Base-by-base conservation (phyloP, 2,888 invertebrate genomes). In the Elysia crispata region DNA sequence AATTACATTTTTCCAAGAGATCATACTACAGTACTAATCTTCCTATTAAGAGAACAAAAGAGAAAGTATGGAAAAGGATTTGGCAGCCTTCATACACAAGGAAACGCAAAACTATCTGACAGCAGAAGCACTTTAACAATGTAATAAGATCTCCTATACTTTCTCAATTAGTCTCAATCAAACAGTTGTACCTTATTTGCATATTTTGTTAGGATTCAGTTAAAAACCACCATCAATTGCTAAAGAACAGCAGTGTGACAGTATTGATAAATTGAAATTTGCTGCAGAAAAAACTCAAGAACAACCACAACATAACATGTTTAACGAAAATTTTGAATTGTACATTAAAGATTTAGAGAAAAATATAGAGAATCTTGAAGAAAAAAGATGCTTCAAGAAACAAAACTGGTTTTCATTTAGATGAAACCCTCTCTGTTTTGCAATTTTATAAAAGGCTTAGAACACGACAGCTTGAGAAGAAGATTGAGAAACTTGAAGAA, bases 151-250 rank as follows among this genome's bases (percentile, higher is more conserved):
- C n/a, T n/a, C n/a, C n/a, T n/a, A n/a, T 15, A 66, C 25, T 15
- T 13, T 66, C 25, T 13, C 23, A 28, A 66, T 66, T 5, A 18
- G 28, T 30, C 66, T 66, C 23, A 66, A 13, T 28, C 66, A 66
- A 66, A 66, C 66, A 66, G 66, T 25, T 66, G 66, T 66, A 18
- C 66, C 66, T 18, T 66, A 66, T 25, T 66, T 66, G 25, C 66
- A 66, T 25, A 66, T 66, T 30, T 28, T 30, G 23, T 28, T 66
- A 28, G 66, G 66, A 28, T 13, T 25, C n/a, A 66, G 30, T 30
- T 13, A 66, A 66, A 25, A 66, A 66, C 23, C 66, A 66, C 30
- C 66, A 66, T 25, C 66, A 15, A 18, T 28, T 66, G 18, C 13
- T 66, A n/a, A n/a, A 25, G 66, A 66, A 13, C 18, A 66, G 3